phyloP scores from a whole-genome alignment of 2,113 vertebrate species.

The Miniopterus natalensis region DNA sequence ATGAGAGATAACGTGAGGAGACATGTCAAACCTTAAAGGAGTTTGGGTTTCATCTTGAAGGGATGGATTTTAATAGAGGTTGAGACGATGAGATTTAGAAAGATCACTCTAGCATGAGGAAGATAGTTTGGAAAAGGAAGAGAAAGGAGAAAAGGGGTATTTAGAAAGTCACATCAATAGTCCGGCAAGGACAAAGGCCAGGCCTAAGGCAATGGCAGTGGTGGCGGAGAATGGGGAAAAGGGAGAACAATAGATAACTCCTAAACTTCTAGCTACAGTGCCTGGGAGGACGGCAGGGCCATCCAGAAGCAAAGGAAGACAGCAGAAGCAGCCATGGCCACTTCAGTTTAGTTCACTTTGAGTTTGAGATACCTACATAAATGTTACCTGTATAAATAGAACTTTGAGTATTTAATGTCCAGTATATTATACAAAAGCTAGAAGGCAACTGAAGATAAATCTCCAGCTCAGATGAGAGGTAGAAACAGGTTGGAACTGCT shows the following conservation, averaged over 20 bases:
- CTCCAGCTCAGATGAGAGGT: not conserved
- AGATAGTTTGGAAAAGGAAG: slow-evolving; percentile 34
- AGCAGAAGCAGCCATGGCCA: not conserved
- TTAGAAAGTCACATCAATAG: not conserved
- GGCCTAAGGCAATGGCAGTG: not conserved
- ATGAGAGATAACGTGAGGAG: not conserved
- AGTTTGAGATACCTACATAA: slow-evolving; percentile 4
- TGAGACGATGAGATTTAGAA: slow-evolving; percentile 18
- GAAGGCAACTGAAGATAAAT: not conserved
- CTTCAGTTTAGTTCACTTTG: not conserved
- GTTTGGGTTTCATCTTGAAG: slow-evolving; percentile 45
- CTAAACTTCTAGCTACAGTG: not conserved
- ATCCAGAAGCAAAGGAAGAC: not conserved
- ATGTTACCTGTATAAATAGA: not conserved
- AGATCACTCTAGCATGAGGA: not conserved
- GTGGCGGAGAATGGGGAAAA: not conserved
- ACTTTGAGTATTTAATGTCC: not conserved
- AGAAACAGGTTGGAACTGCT: not conserved
- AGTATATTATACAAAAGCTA: not conserved
- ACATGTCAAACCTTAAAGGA: not conserved
- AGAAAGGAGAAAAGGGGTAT: not conserved
- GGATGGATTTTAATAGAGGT: not conserved
- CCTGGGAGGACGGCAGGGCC: not conserved
- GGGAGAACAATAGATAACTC: not conserved
- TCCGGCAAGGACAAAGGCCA: not conserved